Base-by-base conservation (phyloP, 2,113 vertebrate species). In the Catharus fuscescens region DNA sequence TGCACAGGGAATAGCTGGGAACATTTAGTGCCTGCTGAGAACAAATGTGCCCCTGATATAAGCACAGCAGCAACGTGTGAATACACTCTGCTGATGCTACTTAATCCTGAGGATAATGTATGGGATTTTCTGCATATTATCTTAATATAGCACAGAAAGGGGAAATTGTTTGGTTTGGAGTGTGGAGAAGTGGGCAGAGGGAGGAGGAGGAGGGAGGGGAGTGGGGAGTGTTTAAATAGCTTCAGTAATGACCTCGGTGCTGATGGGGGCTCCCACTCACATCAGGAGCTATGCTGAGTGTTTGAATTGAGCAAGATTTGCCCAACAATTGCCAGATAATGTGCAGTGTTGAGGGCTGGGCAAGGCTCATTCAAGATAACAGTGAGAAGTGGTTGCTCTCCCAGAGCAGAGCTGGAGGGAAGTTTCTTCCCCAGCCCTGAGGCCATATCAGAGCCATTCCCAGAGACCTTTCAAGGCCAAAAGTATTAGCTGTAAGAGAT, bases 91-190 rank as follows among this genome's bases (percentile, higher is more conserved):
- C 70, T 94, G 94, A 96, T 88, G 62, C 79, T 82, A 24, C 52
- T 77, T 93, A 74, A 92, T 96, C 79, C 81, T 77, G 54, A 77
- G 72, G 95, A 74, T 93, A 94, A 94, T 82, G 57, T 44, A 19
- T 21, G 81, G 79, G 92, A 82, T 93, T 92, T 95, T 89, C 66
- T 89, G 65, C 52, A 44, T 71, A 57, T 83, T 66, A 84, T 71
- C 76, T 90, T 93, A 85, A 92, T 80, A 85, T 71, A 92, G 65
- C 44, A 64, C 18, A 52, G 57, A n/a, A 91, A 86, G 10, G 71
- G 47, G 29, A 71, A 87, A 81, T 86, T 56, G 29, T 74, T 96
- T 61, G 52, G 14, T 60, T 70, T 86, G 57, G 44, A 78, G 61
- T 53, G 32, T 29, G 34, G 38, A 88, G 69, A 73, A n/a, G 36